Base-by-base conservation (phyloP, 2,797 vertebrate genomes). In the Cottoperca gobio region DNA sequence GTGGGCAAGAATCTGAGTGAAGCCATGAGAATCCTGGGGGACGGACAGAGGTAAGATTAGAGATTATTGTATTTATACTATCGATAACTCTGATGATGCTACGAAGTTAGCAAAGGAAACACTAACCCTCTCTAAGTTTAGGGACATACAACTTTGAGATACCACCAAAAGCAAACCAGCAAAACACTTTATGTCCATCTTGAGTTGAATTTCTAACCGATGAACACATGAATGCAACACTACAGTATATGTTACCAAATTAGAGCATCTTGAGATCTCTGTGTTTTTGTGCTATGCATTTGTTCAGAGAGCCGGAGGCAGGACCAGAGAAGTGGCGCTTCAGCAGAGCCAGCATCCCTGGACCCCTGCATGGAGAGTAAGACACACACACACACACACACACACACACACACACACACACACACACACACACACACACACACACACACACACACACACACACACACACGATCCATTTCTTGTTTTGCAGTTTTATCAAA, bases 341-440 rank as follows among this genome's bases (percentile, higher is more conserved):
- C 48, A 73, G 85, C 52, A 94, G 96, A 77, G 96, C 92, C 76
- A 96, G 96, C 88, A 97, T 99, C 86, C 97, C 97, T 26, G 97
- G 97, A 67, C 97, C 98, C 1, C 95, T 99, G 70, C 97, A 97
- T 89, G 97, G 96, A 94, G 96, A 97, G 98, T 99, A 94, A 88
- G 96, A 86, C 5, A 19, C 24, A 17, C 43, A 19, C 33, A 42
- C n/a, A 37, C 37, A 3, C 21, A 50, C 48, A 58, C 43, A 58
- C 67, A 71, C 35, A 60, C 37, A 61, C n/a, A 70, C 24, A 19
- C 31, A 69, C 65, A 55, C 16, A 52, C 76, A 78, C 49, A 59
- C 33, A 65, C 53, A 21, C 19, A 35, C 19, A 35, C 53, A 55
- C 53, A 21, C 33, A 39, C 35, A 42, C 26, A 46, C 42, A 5